Evolutionary conservation across 2,888 invertebrate species (phyloP).

Genomic region (Suillia variegata): DNA sequence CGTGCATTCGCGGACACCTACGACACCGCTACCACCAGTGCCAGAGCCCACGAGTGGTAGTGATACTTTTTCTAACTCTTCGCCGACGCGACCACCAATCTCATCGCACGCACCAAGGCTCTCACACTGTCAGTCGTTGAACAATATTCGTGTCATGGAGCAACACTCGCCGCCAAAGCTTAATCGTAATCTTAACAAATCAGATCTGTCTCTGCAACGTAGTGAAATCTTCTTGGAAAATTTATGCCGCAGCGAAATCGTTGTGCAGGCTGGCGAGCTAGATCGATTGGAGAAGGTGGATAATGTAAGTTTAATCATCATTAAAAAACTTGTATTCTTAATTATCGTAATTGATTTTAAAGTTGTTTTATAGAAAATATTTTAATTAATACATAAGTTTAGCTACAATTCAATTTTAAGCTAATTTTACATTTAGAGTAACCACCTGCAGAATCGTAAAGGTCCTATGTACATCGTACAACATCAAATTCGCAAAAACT

Average conservation of each 20-base stretch:
- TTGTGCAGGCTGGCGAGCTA: slow-evolving; percentile 35
- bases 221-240: slow-evolving; percentile 58
- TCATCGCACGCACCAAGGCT: slow-evolving; percentile 11
- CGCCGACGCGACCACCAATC: slow-evolving; percentile 8
- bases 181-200: slow-evolving; percentile 47
- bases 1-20: slow-evolving; percentile 19
- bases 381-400: too few relatives aligned
- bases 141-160: slow-evolving; percentile 50
- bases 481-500: too few relatives aligned
- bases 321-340: too few relatives aligned
- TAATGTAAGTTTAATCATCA: slow-evolving; percentile 45
- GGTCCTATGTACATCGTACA: too few relatives aligned
- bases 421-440: neutral
- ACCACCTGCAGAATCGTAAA: too few relatives aligned
- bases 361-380: too few relatives aligned
- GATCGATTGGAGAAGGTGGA: slow-evolving; percentile 41
- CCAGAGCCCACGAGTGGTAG: slow-evolving; percentile 18
- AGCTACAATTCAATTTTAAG: neutral
- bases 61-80: slow-evolving; percentile 22
- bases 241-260: slow-evolving; percentile 51
- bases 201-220: slow-evolving; percentile 54
- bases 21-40: slow-evolving; percentile 22
- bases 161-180: slow-evolving; percentile 51
- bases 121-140: slow-evolving; percentile 43
- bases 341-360: too few relatives aligned